Conservation (phyloP, 2,888 invertebrate species). For the Eueremaeus valkanovi region DNA sequence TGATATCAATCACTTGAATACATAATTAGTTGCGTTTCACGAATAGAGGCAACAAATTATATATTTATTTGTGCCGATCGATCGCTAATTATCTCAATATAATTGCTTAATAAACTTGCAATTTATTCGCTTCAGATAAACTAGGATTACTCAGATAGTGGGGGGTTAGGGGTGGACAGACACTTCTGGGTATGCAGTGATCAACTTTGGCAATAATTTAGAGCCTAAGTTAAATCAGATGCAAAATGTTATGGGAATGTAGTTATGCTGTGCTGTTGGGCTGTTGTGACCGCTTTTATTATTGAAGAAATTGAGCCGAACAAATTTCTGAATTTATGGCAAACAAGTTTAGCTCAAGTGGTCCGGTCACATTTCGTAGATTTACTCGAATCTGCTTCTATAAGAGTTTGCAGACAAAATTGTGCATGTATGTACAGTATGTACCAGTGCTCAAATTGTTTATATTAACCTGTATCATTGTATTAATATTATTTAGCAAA, state of each 20-base stretch:
- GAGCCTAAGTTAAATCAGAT: no score
- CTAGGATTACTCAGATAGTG: neutral
- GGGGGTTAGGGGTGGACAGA: neutral
- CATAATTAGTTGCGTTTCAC: neutral
- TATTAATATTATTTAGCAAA: no score
- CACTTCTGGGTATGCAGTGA: neutral
- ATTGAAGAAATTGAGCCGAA: neutral
- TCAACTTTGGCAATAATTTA: no score
- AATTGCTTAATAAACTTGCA: neutral
- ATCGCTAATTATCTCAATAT: neutral
- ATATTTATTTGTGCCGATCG: neutral
- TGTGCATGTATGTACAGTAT: no score
- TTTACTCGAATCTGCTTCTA: no score
- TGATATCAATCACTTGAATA: neutral
- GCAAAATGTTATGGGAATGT: no score
- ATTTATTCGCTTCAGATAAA: neutral
- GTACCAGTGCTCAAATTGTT: no score
- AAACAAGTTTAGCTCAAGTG: no score
- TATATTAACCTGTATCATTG: no score
- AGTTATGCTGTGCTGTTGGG: no score
- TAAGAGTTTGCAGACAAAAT: no score
- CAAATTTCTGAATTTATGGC: neutral
- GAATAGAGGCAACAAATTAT: neutral
- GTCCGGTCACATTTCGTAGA: no score
- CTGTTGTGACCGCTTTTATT: neutral